Evolutionary conservation across 2,888 invertebrate genomes (phyloP), one percentile per base, ranked within the genome.

Genomic region (Troilus luridus): DNA sequence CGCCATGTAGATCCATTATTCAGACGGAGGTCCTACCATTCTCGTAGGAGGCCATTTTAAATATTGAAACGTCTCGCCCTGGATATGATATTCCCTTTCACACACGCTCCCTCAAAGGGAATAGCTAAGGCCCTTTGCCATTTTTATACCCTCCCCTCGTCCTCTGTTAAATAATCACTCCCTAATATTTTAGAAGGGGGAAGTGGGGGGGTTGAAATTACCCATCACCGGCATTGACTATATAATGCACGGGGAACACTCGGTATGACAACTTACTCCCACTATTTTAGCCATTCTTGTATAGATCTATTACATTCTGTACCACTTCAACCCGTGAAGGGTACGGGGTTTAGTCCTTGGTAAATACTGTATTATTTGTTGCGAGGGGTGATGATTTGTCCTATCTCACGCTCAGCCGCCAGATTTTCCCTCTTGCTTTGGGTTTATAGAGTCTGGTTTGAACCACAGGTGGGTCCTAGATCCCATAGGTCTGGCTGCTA

Each of bases 71-170:
- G 59, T 77, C 90, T 72, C 60, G 77, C n/a, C 2, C 27, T 58
- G 58, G 64, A 90, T 90, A 72, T 90, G 54, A 90, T 77, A 90
- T 90, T 90, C 90, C 67, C 90, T 90, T 90, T 90, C 85, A 85
- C 85, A 85, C 85, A 85, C 85, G 85, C 85, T 85, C 85, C 85
- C 54, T 85, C 85, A 85, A 85, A 85, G 85, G 85, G 85, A 85
- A 85, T 85, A 12, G 21, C 85, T 85, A 85, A 85, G 7, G 56
- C 14, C 54, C 85, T 85, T 27, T 24, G 88, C 21, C 64, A 64
- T 88, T 62, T 41, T 88, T 88, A 59, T 60, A 41, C 41, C 1
- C 56, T 24, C 88, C 7, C 60, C 58, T 24, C 88, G 11, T 41
- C 19, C 60, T 41, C 72, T 77, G 17, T 77, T 77, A 77, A 77